Evolutionary conservation across 2,888 invertebrate genomes (phyloP).

Genomic region (Coremacera marginata): DNA sequence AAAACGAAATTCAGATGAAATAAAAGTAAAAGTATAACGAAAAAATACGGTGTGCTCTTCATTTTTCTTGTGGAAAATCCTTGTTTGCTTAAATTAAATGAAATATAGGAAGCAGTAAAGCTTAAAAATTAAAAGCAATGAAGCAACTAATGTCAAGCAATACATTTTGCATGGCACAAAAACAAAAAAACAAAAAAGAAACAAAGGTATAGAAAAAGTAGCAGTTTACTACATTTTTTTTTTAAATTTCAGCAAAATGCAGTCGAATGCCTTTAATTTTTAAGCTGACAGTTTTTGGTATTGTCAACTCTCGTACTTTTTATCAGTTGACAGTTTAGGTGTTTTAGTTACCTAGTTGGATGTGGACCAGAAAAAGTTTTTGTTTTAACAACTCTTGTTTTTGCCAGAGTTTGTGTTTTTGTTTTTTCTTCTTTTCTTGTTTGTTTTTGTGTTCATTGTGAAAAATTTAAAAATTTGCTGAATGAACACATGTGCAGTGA

Average conservation of each 20-base stretch:
- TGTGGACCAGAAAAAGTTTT: slow-evolving; percentile 16
- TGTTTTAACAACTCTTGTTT: not conserved
- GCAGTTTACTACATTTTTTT: not conserved
- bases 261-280: not conserved
- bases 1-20: not conserved
- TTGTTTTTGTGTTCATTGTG: not conserved
- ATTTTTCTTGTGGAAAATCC: not conserved
- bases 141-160: slow-evolving; percentile 7
- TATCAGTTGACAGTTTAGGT: not conserved
- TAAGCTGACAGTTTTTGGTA: not conserved
- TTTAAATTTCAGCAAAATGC: not conserved
- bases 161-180: not conserved
- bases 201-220: not conserved
- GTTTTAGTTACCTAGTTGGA: slow-evolving; percentile 35
- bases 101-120: slow-evolving; percentile 3
- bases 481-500: slow-evolving; percentile 19
- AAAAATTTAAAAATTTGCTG: slow-evolving; percentile 13
- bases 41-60: not conserved
- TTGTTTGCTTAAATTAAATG: slow-evolving; percentile 27
- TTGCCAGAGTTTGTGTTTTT: too few species aligned
- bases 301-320: not conserved
- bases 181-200: not conserved
- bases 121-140: slow-evolving; percentile 21
- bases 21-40: slow-evolving; percentile 1
- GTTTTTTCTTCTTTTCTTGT: too few species aligned